Evolutionary conservation across 2,888 invertebrate species (phyloP).

Genomic region (Erebia epiphron): DNA sequence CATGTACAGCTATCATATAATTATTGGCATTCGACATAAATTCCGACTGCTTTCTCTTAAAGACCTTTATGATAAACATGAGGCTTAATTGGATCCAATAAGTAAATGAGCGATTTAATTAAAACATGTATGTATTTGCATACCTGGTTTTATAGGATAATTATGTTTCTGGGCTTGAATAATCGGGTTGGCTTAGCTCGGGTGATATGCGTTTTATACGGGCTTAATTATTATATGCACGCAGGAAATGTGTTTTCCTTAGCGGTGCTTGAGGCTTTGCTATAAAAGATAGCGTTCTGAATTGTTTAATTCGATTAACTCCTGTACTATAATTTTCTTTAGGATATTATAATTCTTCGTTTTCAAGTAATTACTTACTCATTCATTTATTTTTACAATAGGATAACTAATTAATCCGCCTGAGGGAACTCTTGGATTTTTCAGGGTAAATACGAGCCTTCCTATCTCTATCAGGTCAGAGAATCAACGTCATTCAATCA

Average conservation of each 20-base stretch:
- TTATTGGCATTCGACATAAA: slow-evolving; percentile 36
- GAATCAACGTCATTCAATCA: no score
- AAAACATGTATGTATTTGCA: slow-evolving; percentile 43
- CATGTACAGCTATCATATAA: slow-evolving; percentile 35
- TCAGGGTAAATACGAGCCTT: no score
- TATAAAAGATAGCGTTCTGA: not conserved
- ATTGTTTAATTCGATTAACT: not conserved
- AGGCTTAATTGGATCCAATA: slow-evolving; percentile 42
- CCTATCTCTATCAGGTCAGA: no score
- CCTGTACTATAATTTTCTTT: no score
- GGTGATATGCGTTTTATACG: slow-evolving; percentile 18
- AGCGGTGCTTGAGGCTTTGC: not conserved
- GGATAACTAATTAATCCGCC: no score
- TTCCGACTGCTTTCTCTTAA: slow-evolving; percentile 39
- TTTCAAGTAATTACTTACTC: no score
- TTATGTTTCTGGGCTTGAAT: slow-evolving; percentile 32
- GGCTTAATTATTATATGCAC: slow-evolving; percentile 11
- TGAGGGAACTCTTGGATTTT: no score
- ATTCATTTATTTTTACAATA: no score
- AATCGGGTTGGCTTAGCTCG: slow-evolving; percentile 32
- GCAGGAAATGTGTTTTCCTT: not conserved
- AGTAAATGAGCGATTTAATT: slow-evolving; percentile 43
- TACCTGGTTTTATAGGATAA: slow-evolving; percentile 39
- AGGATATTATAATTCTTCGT: no score
- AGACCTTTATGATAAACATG: slow-evolving; percentile 42